These are phyloP conservation scores for Lepidurus packardi DNA, from an alignment of 1,140 invertebrate genomes.

Conservation along the genomic window DNA sequence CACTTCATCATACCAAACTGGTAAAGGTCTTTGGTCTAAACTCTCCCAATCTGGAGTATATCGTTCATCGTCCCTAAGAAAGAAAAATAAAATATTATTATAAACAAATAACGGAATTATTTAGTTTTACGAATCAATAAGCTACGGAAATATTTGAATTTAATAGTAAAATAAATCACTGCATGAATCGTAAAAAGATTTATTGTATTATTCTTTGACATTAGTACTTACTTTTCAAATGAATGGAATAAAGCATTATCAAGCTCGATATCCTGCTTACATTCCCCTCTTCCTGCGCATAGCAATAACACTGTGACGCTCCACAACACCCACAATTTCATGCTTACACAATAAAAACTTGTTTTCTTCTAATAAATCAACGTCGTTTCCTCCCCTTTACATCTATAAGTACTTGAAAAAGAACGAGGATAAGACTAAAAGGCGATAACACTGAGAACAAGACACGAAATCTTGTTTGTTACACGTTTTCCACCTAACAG, in stretches of 20 bases:
- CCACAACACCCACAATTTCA: not conserved
- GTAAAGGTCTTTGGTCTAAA: constrained; percentile 72
- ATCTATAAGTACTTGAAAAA: no score
- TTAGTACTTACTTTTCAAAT: not conserved
- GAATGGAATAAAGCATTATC: not conserved
- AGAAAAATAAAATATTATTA: not conserved
- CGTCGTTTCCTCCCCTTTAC: no score
- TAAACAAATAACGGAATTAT: not conserved
- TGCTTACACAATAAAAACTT: not conserved
- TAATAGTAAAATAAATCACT: no score
- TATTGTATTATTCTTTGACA: not conserved
- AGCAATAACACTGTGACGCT: not conserved
- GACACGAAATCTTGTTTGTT: no score
- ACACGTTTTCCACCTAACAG: no score
- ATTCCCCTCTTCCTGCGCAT: not conserved
- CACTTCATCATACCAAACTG: constrained; percentile 78
- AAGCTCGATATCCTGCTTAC: not conserved
- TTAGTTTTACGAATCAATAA: no score
- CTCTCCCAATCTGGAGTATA: constrained; percentile 60
- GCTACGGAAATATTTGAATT: not conserved
- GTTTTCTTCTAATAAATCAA: no score
- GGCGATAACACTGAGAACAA: no score
- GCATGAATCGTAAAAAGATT: no score
- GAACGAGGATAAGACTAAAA: no score
- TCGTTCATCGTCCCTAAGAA: not conserved